These are phyloP conservation scores for Tauraco hartlaubi DNA, from an alignment of 2,797 vertebrate genomes.

Conservation along the genomic window DNA sequence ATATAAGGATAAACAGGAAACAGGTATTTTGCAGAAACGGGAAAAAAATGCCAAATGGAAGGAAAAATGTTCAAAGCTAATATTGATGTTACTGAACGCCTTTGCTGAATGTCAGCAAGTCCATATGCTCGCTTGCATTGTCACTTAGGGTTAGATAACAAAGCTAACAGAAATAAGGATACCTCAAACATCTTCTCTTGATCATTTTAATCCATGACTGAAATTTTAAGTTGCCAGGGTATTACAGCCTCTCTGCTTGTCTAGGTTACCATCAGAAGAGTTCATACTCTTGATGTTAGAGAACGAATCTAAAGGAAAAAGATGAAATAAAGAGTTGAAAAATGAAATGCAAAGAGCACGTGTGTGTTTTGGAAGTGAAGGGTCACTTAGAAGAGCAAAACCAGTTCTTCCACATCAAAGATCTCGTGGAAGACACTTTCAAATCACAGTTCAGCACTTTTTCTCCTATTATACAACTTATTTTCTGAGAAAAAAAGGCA, in stretches of 20 bases:
- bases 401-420: background rate
- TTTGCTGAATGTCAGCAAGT: slow-evolving; percentile 60
- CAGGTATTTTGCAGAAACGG: slow-evolving; percentile 57
- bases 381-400: slow-evolving; percentile 17
- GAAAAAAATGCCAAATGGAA: slow-evolving; percentile 23
- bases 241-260: slow-evolving; percentile 48
- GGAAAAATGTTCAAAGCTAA: slow-evolving; percentile 70
- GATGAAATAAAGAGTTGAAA: slow-evolving; percentile 48
- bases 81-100: slow-evolving; percentile 56
- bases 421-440: background rate
- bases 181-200: slow-evolving; percentile 49
- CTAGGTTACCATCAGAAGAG: slow-evolving; percentile 53
- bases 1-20: slow-evolving; percentile 79
- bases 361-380: slow-evolving; percentile 15
- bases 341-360: background rate
- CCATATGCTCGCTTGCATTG: slow-evolving; percentile 6
- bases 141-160: slow-evolving; percentile 44
- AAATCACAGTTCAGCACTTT: background rate
- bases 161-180: slow-evolving; percentile 51
- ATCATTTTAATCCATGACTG: slow-evolving; percentile 56
- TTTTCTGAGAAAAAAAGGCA: background rate
- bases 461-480: background rate
- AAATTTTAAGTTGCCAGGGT: slow-evolving; percentile 57
- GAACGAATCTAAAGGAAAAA: slow-evolving; percentile 48
- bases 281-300: slow-evolving; percentile 44